phyloP scores from a whole-genome alignment of 35 echinoderm and acorn worm species.

The Diadema setosum region DNA sequence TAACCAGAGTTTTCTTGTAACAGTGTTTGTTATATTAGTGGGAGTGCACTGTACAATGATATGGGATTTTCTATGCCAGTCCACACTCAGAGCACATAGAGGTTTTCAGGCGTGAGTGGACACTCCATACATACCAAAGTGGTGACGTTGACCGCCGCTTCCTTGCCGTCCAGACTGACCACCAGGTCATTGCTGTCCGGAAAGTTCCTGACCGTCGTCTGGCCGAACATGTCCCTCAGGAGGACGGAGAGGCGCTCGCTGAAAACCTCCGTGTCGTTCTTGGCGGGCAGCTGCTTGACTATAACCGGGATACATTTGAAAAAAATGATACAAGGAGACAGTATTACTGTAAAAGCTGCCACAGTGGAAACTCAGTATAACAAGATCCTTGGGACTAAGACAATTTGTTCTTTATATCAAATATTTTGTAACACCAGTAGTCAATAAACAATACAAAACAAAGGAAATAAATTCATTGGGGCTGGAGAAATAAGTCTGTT shows the following conservation, averaged over 20 bases:
- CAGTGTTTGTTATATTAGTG: background rate
- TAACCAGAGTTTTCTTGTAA: background rate
- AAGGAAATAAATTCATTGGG: too few species aligned
- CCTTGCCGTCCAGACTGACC: slow-evolving; percentile 72
- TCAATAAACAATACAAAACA: too few species aligned
- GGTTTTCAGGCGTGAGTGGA: background rate
- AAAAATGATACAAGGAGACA: too few species aligned
- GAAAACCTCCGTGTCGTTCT: slow-evolving; percentile 77
- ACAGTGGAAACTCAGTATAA: too few species aligned
- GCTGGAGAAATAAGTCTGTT: too few species aligned
- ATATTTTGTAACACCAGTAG: too few species aligned
- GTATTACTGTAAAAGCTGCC: too few species aligned
- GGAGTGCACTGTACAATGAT: background rate
- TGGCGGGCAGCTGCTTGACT: slow-evolving; percentile 75
- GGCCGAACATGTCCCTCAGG: slow-evolving; percentile 76
- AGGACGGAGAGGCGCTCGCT: slow-evolving; percentile 57
- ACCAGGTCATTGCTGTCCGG: slow-evolving; percentile 29
- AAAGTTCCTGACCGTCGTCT: slow-evolving; percentile 40
- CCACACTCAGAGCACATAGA: background rate
- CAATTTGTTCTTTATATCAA: too few species aligned
- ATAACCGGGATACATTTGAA: too few species aligned
- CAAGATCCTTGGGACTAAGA: too few species aligned
- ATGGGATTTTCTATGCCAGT: background rate
- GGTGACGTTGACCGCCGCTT: slow-evolving; percentile 49
- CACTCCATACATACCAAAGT: slow-evolving; percentile 65